Evolutionary conservation across 2,113 vertebrate genomes (phyloP).

Genomic region (Hydrolagus affinis): DNA sequence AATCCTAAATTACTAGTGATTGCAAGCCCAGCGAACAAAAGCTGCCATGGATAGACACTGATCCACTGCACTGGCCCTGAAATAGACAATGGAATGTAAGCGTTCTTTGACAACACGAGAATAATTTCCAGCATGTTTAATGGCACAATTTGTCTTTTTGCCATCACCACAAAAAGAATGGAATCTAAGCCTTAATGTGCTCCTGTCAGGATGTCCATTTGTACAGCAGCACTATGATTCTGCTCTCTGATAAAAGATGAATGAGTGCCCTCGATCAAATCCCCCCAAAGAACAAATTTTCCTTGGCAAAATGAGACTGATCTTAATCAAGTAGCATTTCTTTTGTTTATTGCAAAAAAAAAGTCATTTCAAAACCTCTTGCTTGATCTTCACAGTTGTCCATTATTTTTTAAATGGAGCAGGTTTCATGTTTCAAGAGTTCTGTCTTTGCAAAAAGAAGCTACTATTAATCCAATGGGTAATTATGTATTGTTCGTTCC

Average conservation of each 20-base stretch:
- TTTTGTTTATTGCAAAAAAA: background rate
- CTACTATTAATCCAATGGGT: too few species aligned
- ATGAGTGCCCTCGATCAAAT: background rate
- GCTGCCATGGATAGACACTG: background rate
- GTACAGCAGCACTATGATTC: background rate
- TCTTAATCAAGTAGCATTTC: background rate
- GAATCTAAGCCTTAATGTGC: background rate
- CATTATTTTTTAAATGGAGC: background rate
- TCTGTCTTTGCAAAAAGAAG: background rate
- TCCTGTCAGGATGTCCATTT: slow-evolving; percentile 3
- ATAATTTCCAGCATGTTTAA: background rate
- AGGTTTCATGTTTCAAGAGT: background rate
- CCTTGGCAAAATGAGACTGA: background rate
- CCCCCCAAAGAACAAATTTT: background rate
- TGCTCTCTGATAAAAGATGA: background rate
- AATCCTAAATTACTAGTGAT: too few species aligned
- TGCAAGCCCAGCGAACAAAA: too few species aligned
- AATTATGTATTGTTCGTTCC: background rate
- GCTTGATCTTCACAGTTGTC: too few species aligned
- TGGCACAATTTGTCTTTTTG: slow-evolving; percentile 7
- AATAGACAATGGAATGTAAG: background rate
- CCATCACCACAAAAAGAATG: slow-evolving; percentile 17
- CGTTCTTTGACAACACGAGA: background rate
- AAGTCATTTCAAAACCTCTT: background rate
- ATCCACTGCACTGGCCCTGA: background rate